Evolutionary conservation across 2,888 invertebrate genomes (phyloP), one percentile per base, ranked within the genome.

Genomic region (Drosophila ezoana): DNA sequence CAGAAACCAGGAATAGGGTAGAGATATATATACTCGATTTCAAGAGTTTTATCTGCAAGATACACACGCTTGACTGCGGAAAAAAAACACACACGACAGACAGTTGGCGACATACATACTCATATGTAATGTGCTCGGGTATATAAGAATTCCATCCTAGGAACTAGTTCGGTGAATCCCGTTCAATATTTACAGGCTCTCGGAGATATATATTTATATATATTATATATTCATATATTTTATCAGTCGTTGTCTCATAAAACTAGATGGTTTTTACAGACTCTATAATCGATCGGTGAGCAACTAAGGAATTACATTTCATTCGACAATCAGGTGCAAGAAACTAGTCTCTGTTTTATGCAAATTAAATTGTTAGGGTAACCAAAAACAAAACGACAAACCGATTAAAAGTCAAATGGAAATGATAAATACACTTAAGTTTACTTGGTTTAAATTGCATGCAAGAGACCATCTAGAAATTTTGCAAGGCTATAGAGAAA

Each of bases 291-390:
- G 61, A 66, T 67, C 62, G 72, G 81, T 83, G 79, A 70, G 67
- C 48, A 78, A 68, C 76, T 85, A 79, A 61, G 69, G 64, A 64
- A 63, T 78, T 67, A 72, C 75, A 76, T 37, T 69, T 81, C 85
- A 85, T 84, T 85, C 83, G 71, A 62, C 84, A 85, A 78, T 71
- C 84, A 82, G 71, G 84, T 84, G 84, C 84, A 84, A 68, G 60
- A 64, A 84, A 73, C 72, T 82, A 72, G 52, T 72, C 72, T 68
- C 47, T 40, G 62, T 51, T 65, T 61, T 69, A 79, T 64, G 82
- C 83, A 85, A 82, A 78, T 69, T 2, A 49, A 69, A 70, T 65
- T 40, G 23, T 62, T 64, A 61, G 51, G 49, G 10, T 20, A 47
- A 63, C 35, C 10, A 51, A 20, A 37, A 28, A 37, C 3, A 23